Percentiles rank a stretch among this genome's conserved stretches.
phyloP scores from a whole-genome alignment of 2,113 vertebrate species.

The Perca flavescens region DNA sequence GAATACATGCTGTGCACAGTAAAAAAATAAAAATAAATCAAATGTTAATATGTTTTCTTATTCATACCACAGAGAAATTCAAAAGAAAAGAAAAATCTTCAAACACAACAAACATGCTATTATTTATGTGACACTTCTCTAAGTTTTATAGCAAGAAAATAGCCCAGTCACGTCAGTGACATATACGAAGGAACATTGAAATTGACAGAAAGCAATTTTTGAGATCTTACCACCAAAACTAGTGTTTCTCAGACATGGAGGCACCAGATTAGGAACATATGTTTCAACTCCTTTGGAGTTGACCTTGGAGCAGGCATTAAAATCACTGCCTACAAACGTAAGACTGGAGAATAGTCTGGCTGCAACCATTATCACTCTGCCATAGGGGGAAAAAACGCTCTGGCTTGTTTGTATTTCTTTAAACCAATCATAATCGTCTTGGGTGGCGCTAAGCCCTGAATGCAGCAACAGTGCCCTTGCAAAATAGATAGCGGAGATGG shows the following conservation, averaged over 20 bases:
- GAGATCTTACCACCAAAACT: constrained; percentile 1
- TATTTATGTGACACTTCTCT: not conserved
- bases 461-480: too few relatives aligned
- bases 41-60: not conserved
- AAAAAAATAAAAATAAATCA: not conserved
- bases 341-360: not conserved
- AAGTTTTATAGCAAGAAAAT: not conserved
- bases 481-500: too few relatives aligned
- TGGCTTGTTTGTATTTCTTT: too few relatives aligned
- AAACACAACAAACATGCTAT: constrained; percentile 10
- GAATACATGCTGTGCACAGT: not conserved
- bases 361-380: too few relatives aligned
- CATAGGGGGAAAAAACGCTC: too few relatives aligned
- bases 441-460: too few relatives aligned
- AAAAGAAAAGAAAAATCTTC: not conserved
- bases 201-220: not conserved
- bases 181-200: not conserved
- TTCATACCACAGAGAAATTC: not conserved
- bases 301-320: not conserved
- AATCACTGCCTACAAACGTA: not conserved
- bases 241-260: not conserved
- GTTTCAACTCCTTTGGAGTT: not conserved
- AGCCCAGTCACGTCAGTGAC: not conserved
- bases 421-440: too few relatives aligned
- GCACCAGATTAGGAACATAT: not conserved